phyloP scores from a whole-genome alignment of 2,113 vertebrate genomes.

The Micronycteris hirsuta region DNA sequence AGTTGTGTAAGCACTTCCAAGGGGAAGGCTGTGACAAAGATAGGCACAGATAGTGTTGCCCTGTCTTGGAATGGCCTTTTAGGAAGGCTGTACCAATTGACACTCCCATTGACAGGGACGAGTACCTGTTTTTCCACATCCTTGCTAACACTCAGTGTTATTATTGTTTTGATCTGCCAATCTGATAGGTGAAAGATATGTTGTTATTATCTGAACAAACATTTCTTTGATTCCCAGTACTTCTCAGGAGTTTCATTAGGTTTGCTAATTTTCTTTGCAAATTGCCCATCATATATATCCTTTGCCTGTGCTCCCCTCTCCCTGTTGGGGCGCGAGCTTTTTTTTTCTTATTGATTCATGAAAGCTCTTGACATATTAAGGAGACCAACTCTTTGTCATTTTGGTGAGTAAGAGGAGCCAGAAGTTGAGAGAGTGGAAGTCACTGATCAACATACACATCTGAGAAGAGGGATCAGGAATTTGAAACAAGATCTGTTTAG shows the following conservation, averaged over 20 bases:
- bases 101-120: background rate
- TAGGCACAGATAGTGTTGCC: background rate
- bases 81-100: background rate
- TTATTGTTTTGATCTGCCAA: background rate
- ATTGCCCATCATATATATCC: background rate
- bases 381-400: background rate
- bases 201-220: background rate
- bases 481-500: background rate
- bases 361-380: slow-evolving; percentile 9
- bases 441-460: background rate
- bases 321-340: background rate
- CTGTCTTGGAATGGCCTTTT: background rate
- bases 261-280: background rate
- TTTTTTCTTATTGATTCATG: background rate
- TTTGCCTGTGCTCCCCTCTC: background rate
- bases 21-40: background rate
- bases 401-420: background rate
- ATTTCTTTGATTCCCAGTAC: background rate
- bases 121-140: background rate
- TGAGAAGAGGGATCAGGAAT: background rate
- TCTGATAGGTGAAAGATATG: background rate
- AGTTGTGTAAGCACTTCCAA: background rate
- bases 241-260: background rate
- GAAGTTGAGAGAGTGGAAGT: background rate
- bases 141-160: background rate